These are phyloP conservation scores for Lamellibrachia satsuma DNA, from an alignment of 2,888 invertebrate genomes.

Conservation along the genomic window DNA sequence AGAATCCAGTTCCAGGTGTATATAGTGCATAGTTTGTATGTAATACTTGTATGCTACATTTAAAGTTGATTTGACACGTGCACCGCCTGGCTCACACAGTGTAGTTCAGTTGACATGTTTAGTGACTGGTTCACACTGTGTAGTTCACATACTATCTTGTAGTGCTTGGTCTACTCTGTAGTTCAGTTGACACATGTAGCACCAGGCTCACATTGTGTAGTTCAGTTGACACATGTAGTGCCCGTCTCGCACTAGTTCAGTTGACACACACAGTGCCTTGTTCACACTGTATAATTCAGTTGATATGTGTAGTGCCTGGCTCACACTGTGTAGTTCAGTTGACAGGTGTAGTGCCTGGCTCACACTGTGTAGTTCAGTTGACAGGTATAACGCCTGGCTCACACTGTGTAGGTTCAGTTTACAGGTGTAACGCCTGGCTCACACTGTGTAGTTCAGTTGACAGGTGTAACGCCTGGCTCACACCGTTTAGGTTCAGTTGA, in stretches of 20 bases:
- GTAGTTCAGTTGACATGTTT: neutral
- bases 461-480: neutral
- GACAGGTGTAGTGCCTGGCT: neutral
- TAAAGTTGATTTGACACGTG: neutral
- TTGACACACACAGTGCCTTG: neutral
- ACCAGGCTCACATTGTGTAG: neutral
- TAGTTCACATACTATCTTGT: neutral
- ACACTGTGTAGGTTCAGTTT: neutral
- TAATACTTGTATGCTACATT: neutral
- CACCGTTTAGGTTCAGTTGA: neutral
- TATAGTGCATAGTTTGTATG: slow-evolving; percentile 7
- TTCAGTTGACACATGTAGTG: neutral
- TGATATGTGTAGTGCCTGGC: neutral
- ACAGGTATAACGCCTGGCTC: neutral
- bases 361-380: neutral
- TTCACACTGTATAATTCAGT: neutral
- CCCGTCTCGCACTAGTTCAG: neutral
- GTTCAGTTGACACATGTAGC: too few relatives aligned
- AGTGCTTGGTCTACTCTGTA: neutral
- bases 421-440: neutral
- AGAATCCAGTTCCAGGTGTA: neutral
- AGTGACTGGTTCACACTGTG: neutral
- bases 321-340: neutral
- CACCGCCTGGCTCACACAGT: neutral
- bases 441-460: neutral